These are phyloP conservation scores for Bombylius discolor DNA, from an alignment of 2,888 invertebrate species.

Conservation along the genomic window DNA sequence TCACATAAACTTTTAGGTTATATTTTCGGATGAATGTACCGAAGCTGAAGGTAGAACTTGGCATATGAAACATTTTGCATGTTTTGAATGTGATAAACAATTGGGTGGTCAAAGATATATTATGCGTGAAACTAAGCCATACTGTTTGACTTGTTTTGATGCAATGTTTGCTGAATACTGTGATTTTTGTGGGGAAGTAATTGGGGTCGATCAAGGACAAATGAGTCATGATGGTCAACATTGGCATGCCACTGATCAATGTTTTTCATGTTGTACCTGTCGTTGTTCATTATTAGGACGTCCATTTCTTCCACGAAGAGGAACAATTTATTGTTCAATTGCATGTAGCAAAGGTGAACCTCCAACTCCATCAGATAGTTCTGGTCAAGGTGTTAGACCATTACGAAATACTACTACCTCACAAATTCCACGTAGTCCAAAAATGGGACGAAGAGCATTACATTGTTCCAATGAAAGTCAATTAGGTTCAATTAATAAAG, in stretches of 20 bases:
- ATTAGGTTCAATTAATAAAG: slow-evolving; percentile 24
- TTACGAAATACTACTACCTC: slow-evolving; percentile 35
- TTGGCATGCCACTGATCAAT: slow-evolving; percentile 91
- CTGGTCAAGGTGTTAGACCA: slow-evolving; percentile 53
- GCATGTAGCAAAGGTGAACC: slow-evolving; percentile 87
- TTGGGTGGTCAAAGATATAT: slow-evolving; percentile 97
- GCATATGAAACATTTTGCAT: slow-evolving; percentile 98
- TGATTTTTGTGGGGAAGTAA: slow-evolving; percentile 90
- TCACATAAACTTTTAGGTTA: slow-evolving; percentile 52
- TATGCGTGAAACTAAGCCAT: slow-evolving; percentile 90
- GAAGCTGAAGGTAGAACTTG: slow-evolving; percentile 96
- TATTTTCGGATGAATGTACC: slow-evolving; percentile 96
- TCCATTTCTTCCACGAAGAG: slow-evolving; percentile 81
- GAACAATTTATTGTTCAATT: slow-evolving; percentile 89
- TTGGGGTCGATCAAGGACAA: slow-evolving; percentile 93
- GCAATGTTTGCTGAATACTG: slow-evolving; percentile 93
- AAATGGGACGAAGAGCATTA: slow-evolving; percentile 40
- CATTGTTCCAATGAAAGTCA: slow-evolving; percentile 25
- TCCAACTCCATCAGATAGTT: slow-evolving; percentile 72
- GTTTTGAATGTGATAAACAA: slow-evolving; percentile 85
- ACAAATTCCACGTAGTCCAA: slow-evolving; percentile 43
- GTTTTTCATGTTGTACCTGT: slow-evolving; percentile 91
- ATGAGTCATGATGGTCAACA: slow-evolving; percentile 97
- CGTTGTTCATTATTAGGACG: slow-evolving; percentile 57
- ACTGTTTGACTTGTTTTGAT: slow-evolving; percentile 90